Evolutionary conservation across 2,113 vertebrate genomes (phyloP).

Genomic region (Casuarius casuarius): DNA sequence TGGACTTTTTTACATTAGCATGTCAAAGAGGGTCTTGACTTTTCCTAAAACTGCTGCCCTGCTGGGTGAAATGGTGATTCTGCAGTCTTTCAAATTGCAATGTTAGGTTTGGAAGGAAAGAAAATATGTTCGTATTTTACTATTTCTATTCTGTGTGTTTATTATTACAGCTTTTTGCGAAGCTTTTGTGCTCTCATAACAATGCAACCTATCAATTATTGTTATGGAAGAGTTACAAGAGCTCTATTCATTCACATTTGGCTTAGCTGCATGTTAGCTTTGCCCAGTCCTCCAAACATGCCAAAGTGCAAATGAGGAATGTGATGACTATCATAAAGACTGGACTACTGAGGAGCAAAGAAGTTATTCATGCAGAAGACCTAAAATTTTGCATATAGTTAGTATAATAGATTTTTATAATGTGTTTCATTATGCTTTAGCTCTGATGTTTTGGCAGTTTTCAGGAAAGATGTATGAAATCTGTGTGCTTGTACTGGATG

Average conservation of each 20-base stretch:
- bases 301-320: neutral
- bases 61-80: neutral
- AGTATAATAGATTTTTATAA: neutral
- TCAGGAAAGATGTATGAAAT: neutral
- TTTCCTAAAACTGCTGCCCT: neutral
- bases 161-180: constrained; percentile 10
- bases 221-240: constrained; percentile 8
- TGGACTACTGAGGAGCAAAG: neutral
- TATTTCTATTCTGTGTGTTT: neutral
- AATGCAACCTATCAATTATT: neutral
- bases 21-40: neutral
- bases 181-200: neutral
- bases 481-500: neutral
- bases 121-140: neutral
- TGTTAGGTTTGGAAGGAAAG: neutral
- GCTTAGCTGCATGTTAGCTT: neutral
- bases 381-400: neutral
- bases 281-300: constrained; percentile 13
- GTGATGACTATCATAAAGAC: neutral
- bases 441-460: neutral
- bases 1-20: neutral
- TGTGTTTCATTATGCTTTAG: neutral
- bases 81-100: neutral
- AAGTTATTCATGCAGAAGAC: neutral
- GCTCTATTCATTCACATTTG: constrained; percentile 9